Base-by-base conservation (phyloP, 2,888 invertebrate species). In the Ochropleura plecta region DNA sequence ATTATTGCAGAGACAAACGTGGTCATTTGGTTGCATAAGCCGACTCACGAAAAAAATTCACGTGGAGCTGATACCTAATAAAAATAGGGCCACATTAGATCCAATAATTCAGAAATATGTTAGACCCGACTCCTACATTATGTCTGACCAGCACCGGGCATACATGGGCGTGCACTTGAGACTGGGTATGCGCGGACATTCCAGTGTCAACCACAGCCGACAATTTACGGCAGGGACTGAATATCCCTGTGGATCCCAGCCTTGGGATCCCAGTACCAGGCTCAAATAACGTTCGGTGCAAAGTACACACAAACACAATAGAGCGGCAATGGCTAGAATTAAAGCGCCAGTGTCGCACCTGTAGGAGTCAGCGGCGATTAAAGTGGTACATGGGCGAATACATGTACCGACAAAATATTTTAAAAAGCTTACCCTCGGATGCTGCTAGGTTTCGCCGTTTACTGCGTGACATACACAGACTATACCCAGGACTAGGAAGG, bases 371-470 rank as follows among this genome's bases (percentile, higher is more conserved):
- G 40, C 60, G 74, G 0, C 62, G 70, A 5, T 30, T 49, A 49
- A 49, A 49, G 14, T 49, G n/a, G n/a, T n/a, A n/a, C n/a, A n/a
- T n/a, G n/a, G n/a, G n/a, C n/a, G n/a, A n/a, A n/a, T n/a, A n/a
- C 48, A 49, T 49, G 48, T 49, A 49, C 48, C 48, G 48, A 5
- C 73, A 81, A 49, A 86, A 86, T 70, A 70, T 80, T 30, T 62
- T 84, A 40, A 67, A 63, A 48, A 48, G 12, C 7, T 30, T 83
- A 53, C 75, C 75, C 12, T 20, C 67, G 2, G 82, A 83, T 7
- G 82, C 82, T 16, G 81, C 83, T 12, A 67, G 80, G 14, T 83
- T 82, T 30, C 69, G 80, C 51, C 73, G 73, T 14, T 66, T 72
- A 6, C 44, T 72, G 51, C 72, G 72, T 7, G 67, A 73, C 7